These are phyloP conservation scores for Nemotelus nigrinus DNA, from an alignment of 2,888 invertebrate species.

Conservation along the genomic window DNA sequence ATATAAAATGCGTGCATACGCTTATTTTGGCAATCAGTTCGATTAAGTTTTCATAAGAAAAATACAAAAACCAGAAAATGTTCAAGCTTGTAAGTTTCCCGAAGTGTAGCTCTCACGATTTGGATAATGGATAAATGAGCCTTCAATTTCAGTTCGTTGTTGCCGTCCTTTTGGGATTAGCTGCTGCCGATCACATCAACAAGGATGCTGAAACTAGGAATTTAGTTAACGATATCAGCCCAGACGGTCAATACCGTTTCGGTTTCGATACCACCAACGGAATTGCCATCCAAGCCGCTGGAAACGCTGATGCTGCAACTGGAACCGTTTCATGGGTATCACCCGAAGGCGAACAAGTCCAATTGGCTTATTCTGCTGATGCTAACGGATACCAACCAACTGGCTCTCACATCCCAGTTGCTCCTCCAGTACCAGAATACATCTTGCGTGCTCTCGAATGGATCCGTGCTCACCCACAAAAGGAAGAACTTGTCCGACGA, in stretches of 20 bases:
- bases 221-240: conserved; percentile 62
- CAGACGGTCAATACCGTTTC: conserved; percentile 66
- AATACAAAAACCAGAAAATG: conserved; percentile 7
- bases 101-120: background rate
- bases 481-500: conserved; percentile 26
- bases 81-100: conserved; percentile 37
- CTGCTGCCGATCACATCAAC: conserved; percentile 60
- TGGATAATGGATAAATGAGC: background rate
- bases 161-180: conserved; percentile 57
- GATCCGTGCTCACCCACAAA: conserved; percentile 64
- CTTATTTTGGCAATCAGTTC: conserved; percentile 16
- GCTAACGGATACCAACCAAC: conserved; percentile 69
- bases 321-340: conserved; percentile 69
- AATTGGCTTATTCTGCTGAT: conserved; percentile 68
- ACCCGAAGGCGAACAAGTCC: conserved; percentile 67
- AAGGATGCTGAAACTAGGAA: conserved; percentile 63
- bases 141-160: conserved; percentile 29
- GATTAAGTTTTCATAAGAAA: conserved; percentile 21
- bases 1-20: conserved; percentile 21
- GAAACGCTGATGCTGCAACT: conserved; percentile 66
- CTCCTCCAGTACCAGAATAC: conserved; percentile 66
- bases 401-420: conserved; percentile 62
- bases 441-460: conserved; percentile 67
- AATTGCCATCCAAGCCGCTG: conserved; percentile 69
- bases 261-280: conserved; percentile 71